Evolutionary conservation across 1,140 invertebrate genomes (phyloP).

Genomic region (Philaenus spumarius): DNA sequence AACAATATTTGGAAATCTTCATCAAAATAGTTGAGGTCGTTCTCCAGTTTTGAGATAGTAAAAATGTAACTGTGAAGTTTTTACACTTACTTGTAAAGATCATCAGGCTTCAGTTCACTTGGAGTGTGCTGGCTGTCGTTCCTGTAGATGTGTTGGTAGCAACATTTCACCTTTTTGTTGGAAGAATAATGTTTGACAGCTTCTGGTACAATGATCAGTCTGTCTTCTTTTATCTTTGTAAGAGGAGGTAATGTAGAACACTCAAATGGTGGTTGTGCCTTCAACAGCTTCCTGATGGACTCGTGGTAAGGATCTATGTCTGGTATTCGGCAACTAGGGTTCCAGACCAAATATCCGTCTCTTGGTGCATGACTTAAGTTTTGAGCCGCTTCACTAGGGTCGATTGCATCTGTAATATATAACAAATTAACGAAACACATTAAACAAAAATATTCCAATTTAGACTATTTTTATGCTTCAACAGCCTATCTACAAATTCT

Average conservation of each 20-base stretch:
- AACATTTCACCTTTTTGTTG: slow-evolving; percentile 41
- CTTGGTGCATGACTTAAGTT: slow-evolving; percentile 23
- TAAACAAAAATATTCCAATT: too few species aligned
- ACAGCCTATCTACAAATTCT: too few species aligned
- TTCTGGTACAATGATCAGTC: slow-evolving; percentile 30
- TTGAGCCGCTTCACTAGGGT: too few species aligned
- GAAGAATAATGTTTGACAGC: slow-evolving; percentile 24
- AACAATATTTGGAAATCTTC: too few species aligned
- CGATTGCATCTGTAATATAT: too few species aligned
- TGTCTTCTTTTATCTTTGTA: slow-evolving; percentile 30
- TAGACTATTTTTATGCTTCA: too few species aligned
- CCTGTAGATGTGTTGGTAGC: slow-evolving; percentile 45
- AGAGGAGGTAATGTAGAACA: slow-evolving; percentile 47
- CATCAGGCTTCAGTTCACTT: slow-evolving; percentile 15
- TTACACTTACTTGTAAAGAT: slow-evolving; percentile 41
- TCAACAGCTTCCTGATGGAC: slow-evolving; percentile 53
- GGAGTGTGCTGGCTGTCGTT: slow-evolving; percentile 4
- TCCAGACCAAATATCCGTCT: slow-evolving; percentile 56
- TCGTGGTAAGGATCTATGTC: slow-evolving; percentile 58
- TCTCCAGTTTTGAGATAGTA: slow-evolving; percentile 4
- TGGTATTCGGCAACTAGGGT: slow-evolving; percentile 58
- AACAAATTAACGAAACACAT: too few species aligned
- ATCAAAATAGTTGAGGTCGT: background rate
- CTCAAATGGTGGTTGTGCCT: slow-evolving; percentile 46
- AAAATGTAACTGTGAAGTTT: background rate